Evolutionary conservation across 2,113 vertebrate species (phyloP).

Genomic region (Daboia siamensis): DNA sequence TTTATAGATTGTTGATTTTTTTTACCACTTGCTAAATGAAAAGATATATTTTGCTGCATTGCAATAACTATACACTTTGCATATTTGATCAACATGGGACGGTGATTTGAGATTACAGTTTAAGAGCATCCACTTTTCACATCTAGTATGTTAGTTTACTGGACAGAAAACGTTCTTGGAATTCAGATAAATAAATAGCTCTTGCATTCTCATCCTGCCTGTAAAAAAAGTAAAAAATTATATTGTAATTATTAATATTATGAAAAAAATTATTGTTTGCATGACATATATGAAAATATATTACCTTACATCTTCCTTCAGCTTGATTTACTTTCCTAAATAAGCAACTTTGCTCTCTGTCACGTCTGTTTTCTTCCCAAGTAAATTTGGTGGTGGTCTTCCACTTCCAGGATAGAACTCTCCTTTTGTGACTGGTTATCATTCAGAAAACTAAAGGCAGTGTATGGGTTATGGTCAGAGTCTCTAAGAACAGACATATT

Average conservation of each 20-base stretch:
- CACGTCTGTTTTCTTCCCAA: conserved; percentile 74
- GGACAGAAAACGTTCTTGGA: conserved; percentile 66
- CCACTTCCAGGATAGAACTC: conserved; percentile 50
- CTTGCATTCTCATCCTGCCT: conserved; percentile 63
- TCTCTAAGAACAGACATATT: conserved; percentile 47
- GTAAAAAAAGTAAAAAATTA: conserved; percentile 55
- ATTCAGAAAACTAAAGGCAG: conserved; percentile 42
- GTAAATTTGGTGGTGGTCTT: conserved; percentile 52
- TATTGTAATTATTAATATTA: conserved; percentile 46
- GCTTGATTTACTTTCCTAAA: conserved; percentile 58
- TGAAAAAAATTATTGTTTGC: conserved; percentile 53
- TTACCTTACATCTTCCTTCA: conserved; percentile 57
- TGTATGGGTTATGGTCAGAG: conserved; percentile 37
- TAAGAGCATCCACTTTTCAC: conserved; percentile 57
- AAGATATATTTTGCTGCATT: conserved; percentile 16
- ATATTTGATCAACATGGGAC: conserved; percentile 45
- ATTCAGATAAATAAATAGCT: conserved; percentile 63
- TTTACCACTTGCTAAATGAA: conserved; percentile 17
- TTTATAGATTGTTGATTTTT: neutral
- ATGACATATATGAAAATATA: conserved; percentile 39
- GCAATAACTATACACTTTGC: conserved; percentile 44
- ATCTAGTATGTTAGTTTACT: conserved; percentile 54
- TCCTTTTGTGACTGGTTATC: conserved; percentile 44
- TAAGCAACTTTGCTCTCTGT: conserved; percentile 62
- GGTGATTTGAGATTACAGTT: conserved; percentile 56